Conservation (phyloP, 2,113 vertebrate species). For the Microtus richardsoni region DNA sequence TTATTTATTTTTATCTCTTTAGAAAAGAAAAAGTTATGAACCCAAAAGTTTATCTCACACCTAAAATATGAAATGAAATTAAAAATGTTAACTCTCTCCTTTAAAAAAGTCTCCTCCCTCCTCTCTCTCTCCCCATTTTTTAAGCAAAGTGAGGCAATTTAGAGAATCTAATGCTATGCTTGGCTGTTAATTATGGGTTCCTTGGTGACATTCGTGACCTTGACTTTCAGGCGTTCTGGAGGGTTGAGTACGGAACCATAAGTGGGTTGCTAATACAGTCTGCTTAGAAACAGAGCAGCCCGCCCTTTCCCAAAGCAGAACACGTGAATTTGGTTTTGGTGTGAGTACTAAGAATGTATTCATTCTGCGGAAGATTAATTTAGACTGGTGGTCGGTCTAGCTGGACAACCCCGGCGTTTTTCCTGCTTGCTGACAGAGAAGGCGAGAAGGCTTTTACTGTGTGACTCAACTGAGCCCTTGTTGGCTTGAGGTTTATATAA, state of each 20-base stretch:
- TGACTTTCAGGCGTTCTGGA: conserved; percentile 65
- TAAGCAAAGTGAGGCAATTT: conserved; percentile 30
- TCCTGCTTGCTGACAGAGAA: not conserved
- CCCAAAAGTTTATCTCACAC: not conserved
- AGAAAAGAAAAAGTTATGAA: not conserved
- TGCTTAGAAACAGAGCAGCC: conserved; percentile 6
- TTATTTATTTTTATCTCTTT: not conserved
- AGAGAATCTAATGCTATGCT: conserved; percentile 24
- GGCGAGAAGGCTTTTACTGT: not conserved
- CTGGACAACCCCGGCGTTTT: not conserved
- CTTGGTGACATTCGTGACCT: conserved; percentile 36
- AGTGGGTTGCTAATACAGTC: not conserved
- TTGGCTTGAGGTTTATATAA: not conserved
- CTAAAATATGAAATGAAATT: not conserved
- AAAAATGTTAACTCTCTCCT: not conserved
- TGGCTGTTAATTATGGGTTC: conserved; percentile 50
- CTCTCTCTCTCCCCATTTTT: not conserved
- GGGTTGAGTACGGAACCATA: not conserved
- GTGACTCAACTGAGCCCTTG: not conserved
- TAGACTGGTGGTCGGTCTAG: not conserved
- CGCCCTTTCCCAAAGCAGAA: conserved; percentile 4
- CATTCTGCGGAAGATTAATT: not conserved
- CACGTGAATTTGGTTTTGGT: not conserved
- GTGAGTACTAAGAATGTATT: not conserved
- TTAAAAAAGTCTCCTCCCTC: not conserved